Evolutionary conservation across 2,888 invertebrate genomes (phyloP), one percentile per base, ranked within the genome.

Genomic region (Autographa gamma): DNA sequence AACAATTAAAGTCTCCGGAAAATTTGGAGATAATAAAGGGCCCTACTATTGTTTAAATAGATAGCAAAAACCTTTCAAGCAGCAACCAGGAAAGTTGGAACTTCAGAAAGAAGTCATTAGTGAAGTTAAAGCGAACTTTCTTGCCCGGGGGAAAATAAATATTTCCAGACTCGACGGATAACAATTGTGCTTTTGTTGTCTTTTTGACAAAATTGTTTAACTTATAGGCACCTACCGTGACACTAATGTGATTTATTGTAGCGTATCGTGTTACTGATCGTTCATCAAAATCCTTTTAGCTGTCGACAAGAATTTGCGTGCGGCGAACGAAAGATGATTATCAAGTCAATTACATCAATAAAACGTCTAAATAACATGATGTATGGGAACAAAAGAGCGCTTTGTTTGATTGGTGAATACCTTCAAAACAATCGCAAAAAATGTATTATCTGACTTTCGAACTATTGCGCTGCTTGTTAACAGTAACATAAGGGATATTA

Each of bases 81-180:
- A 85, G 88, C 90, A 88, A 83, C 85, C 85, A 86, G 86, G 84
- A 87, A 93, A 93, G 91, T 94, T 92, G 85, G 85, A 83, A 89
- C 89, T 90, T 90, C 85, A 88, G 90, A 94, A 94, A 94, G 92
- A 93, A 93, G 93, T 94, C 93, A 93, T 94, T 95, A 95, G 91
- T 87, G 77, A 92, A 94, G 91, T 93, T 93, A 85, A 81, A 85
- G 85, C 85, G 87, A 92, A 93, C 88, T 93, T 91, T 88, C 86
- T 85, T 84, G 86, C 90, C 86, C 81, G 82, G 69, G 89, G 90
- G 91, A 91, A 91, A 91, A 93, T 92, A 94, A 94, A 94, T 93
- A 94, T 94, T 93, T 90, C 88, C 88, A 86, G 87, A 90, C 90
- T 88, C 88, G 86, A 85, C 85, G 87, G 88, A 92, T 91, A 92